Evolutionary conservation across 2,797 vertebrate genomes (phyloP).

Genomic region (Micropoecilia bifurca): DNA sequence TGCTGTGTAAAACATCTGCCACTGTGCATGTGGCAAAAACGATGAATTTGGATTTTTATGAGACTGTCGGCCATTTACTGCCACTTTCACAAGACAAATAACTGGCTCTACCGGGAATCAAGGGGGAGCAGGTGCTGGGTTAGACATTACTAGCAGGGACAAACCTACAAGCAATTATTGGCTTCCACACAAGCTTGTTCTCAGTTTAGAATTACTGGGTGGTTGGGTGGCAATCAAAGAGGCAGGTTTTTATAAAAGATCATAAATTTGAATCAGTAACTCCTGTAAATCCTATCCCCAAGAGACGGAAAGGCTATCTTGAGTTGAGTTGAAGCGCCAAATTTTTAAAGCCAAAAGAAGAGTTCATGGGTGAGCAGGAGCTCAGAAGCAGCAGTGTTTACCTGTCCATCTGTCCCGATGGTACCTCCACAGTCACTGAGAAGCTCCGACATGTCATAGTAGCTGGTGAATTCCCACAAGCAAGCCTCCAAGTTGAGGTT

Average conservation of each 20-base stretch:
- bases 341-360: constrained; percentile 52
- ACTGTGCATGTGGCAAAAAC: constrained; percentile 27
- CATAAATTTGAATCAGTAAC: constrained; percentile 9
- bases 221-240: background rate
- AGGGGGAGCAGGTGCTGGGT: constrained; percentile 32
- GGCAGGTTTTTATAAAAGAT: background rate
- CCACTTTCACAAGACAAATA: constrained; percentile 55
- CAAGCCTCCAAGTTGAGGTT: constrained; percentile 95
- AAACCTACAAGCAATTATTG: constrained; percentile 40
- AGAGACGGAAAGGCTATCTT: constrained; percentile 17
- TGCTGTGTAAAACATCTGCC: constrained; percentile 28
- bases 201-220: background rate
- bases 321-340: constrained; percentile 20
- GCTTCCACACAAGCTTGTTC: constrained; percentile 12
- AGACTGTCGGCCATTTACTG: constrained; percentile 43
- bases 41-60: constrained; percentile 39
- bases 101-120: constrained; percentile 11
- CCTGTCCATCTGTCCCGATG: constrained; percentile 95
- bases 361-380: constrained; percentile 85
- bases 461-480: constrained; percentile 93
- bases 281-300: constrained; percentile 34
- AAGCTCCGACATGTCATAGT: constrained; percentile 96
- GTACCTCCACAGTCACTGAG: constrained; percentile 92
- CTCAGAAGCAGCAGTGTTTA: constrained; percentile 79
- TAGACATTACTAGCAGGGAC: constrained; percentile 53